Percentiles rank a stretch among this genome's conserved stretches.
Evolutionary conservation across 2,797 vertebrate species (phyloP).

Genomic region (Psittacula echo): DNA sequence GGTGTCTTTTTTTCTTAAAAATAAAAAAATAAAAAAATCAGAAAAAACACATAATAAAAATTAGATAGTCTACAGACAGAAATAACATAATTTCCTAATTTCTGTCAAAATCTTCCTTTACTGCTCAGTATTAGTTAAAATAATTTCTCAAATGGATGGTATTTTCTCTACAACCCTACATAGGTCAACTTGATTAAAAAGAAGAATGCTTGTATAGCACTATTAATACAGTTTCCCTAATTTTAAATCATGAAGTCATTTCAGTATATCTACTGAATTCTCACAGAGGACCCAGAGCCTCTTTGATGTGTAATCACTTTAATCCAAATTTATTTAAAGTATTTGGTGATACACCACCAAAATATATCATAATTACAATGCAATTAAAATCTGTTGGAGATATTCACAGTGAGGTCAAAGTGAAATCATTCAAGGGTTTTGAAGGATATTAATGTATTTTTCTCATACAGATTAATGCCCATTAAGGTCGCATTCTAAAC

Average conservation of each 20-base stretch:
- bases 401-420: not conserved
- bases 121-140: not conserved
- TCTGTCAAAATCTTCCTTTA: not conserved
- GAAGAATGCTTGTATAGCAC: not conserved
- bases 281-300: not conserved
- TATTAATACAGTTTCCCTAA: not conserved
- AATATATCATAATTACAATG: not conserved
- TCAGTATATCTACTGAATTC: not conserved
- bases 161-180: not conserved
- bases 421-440: conserved; percentile 1
- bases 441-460: not conserved
- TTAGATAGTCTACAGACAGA: not conserved
- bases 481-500: not conserved
- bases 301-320: not conserved
- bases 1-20: not conserved
- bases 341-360: not conserved
- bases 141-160: not conserved
- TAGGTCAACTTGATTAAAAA: not conserved
- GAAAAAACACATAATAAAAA: not conserved
- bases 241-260: not conserved
- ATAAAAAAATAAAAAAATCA: not conserved
- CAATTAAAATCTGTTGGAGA: not conserved
- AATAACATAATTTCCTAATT: not conserved
- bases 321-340: not conserved
- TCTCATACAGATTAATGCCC: not conserved